Conservation (phyloP, 2,888 invertebrate species). For the Thereva nobilitata region DNA sequence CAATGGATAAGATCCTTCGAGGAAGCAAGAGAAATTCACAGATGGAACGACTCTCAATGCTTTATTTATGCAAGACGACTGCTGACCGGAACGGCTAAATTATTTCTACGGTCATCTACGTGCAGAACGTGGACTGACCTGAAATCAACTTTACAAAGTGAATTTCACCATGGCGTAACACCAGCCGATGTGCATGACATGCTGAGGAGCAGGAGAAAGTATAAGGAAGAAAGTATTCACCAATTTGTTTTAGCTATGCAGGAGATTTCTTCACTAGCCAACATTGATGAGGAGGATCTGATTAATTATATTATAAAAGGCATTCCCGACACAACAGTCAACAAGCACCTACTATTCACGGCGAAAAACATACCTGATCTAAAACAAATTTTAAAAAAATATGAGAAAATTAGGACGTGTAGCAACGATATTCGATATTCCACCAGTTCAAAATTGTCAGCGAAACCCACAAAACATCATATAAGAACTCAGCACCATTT, state of each 20-base stretch:
- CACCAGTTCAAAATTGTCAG: background rate
- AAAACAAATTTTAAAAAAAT: constrained; percentile 6
- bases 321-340: background rate
- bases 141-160: too few species aligned
- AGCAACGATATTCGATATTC: background rate
- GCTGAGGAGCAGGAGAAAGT: too few species aligned
- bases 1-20: constrained; percentile 16
- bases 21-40: constrained; percentile 9
- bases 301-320: background rate
- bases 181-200: too few species aligned
- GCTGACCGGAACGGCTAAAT: too few species aligned
- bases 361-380: constrained; percentile 1
- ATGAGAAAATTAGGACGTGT: background rate
- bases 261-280: too few species aligned
- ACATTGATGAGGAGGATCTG: too few species aligned
- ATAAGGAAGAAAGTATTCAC: too few species aligned
- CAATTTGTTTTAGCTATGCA: too few species aligned
- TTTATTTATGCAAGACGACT: constrained; percentile 8
- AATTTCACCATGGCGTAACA: too few species aligned
- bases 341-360: constrained; percentile 7
- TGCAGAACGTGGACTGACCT: too few species aligned
- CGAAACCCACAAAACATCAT: too few species aligned
- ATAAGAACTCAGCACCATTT: background rate
- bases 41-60: background rate
- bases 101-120: too few species aligned